Percentiles rank a stretch among this genome's conserved stretches.
Evolutionary conservation across 2,888 invertebrate genomes (phyloP).

Genomic region (Ophion slaviceki): DNA sequence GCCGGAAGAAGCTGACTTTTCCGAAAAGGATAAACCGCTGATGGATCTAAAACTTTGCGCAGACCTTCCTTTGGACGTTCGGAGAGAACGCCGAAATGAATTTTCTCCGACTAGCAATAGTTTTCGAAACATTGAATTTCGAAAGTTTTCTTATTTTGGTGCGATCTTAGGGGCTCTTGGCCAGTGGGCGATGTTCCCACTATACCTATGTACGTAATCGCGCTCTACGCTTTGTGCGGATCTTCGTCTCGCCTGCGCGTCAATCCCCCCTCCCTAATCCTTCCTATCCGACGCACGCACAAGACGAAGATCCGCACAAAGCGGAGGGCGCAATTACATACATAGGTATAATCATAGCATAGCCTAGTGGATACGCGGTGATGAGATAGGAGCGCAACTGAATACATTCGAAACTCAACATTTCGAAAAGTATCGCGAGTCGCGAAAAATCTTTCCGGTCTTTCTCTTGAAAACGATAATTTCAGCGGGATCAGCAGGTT

Average conservation of each 20-base stretch:
- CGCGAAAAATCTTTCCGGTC: background rate
- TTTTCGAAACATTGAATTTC: too few species aligned
- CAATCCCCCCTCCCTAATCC: background rate
- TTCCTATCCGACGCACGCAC: background rate
- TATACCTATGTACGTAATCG: background rate
- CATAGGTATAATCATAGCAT: background rate
- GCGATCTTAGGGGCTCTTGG: too few species aligned
- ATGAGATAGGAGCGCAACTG: background rate
- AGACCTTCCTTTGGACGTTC: too few species aligned
- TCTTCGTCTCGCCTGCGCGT: background rate
- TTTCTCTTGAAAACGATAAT: background rate
- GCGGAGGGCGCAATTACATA: background rate
- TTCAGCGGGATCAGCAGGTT: background rate
- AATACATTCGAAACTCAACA: background rate
- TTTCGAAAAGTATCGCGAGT: background rate
- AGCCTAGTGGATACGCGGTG: background rate
- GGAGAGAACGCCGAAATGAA: too few species aligned
- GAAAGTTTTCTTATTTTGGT: too few species aligned
- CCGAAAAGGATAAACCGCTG: too few species aligned
- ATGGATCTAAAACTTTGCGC: too few species aligned
- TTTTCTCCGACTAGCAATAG: too few species aligned
- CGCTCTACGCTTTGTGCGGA: background rate
- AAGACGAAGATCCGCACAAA: background rate
- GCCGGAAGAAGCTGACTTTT: too few species aligned
- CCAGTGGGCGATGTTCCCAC: too few species aligned